A percentile compares a stretch with the other conserved stretches of the same genome.
phyloP scores from a whole-genome alignment of 2,888 invertebrate genomes.

The Neocrepidodera transversa region DNA sequence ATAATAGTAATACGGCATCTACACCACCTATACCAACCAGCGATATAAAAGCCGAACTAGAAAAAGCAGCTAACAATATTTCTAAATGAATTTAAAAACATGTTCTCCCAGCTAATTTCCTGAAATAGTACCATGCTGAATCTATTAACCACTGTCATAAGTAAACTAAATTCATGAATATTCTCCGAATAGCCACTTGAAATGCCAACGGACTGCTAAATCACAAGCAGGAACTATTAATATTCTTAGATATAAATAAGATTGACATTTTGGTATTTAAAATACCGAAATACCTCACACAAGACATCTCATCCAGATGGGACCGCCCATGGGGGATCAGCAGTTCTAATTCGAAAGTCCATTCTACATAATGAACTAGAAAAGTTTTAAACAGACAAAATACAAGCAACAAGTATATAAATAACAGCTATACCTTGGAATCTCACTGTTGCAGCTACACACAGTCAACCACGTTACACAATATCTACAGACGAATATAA shows the following conservation, averaged over 20 bases:
- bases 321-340: conserved; percentile 21
- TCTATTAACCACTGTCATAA: background rate
- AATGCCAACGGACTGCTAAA: conserved; percentile 36
- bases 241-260: conserved; percentile 32
- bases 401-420: conserved; percentile 13
- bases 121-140: background rate
- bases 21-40: background rate
- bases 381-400: conserved; percentile 15
- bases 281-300: conserved; percentile 34
- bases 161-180: conserved; percentile 13
- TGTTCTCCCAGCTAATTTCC: background rate
- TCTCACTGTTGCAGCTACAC: conserved; percentile 23
- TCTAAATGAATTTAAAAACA: background rate
- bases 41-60: no score
- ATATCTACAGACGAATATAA: conserved; percentile 5
- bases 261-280: conserved; percentile 37
- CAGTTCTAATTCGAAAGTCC: conserved; percentile 6
- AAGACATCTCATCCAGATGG: conserved; percentile 38
- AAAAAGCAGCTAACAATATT: no score
- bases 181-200: background rate
- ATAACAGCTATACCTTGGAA: conserved; percentile 5
- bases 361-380: conserved; percentile 14
- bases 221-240: conserved; percentile 37
- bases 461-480: conserved; percentile 15
- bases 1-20: conserved; percentile 7